These are phyloP conservation scores for Gallinago nigripennis DNA, from an alignment of 2,797 vertebrate genomes.

Conservation along the genomic window DNA sequence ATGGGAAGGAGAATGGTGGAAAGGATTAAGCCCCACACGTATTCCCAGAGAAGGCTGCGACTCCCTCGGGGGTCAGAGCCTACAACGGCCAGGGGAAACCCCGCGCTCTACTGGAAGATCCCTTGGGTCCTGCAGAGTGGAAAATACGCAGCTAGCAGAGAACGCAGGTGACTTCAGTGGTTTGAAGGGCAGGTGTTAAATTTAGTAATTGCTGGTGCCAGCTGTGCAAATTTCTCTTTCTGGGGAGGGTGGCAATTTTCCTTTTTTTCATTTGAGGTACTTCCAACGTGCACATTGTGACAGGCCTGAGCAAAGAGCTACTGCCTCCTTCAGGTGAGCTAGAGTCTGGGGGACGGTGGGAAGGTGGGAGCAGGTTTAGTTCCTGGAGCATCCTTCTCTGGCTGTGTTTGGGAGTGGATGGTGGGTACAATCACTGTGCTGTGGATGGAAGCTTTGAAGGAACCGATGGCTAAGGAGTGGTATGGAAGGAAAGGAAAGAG, in stretches of 20 bases:
- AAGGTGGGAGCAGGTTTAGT: background rate
- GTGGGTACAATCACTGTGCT: constrained; percentile 34
- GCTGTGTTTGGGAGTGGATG: background rate
- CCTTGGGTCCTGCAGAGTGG: background rate
- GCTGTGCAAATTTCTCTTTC: constrained; percentile 34
- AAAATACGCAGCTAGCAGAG: background rate
- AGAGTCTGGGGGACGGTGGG: constrained; percentile 5
- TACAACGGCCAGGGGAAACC: background rate
- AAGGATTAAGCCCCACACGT: background rate
- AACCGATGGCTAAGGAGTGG: background rate
- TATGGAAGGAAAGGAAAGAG: constrained; percentile 9
- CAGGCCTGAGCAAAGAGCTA: constrained; percentile 68
- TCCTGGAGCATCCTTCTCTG: constrained; percentile 4
- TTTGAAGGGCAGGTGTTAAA: background rate
- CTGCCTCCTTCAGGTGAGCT: constrained; percentile 37
- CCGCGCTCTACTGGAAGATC: background rate
- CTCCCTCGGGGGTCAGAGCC: background rate
- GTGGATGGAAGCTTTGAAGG: constrained; percentile 23
- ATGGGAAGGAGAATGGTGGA: background rate
- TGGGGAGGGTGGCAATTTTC: background rate
- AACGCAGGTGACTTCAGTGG: background rate
- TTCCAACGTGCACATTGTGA: constrained; percentile 21
- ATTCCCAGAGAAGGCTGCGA: background rate
- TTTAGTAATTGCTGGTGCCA: constrained; percentile 59
- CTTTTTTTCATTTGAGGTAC: background rate